A percentile compares a stretch with the other conserved stretches of the same genome.
Evolutionary conservation across 1,140 invertebrate genomes (phyloP).

Genomic region (Samia ricini): DNA sequence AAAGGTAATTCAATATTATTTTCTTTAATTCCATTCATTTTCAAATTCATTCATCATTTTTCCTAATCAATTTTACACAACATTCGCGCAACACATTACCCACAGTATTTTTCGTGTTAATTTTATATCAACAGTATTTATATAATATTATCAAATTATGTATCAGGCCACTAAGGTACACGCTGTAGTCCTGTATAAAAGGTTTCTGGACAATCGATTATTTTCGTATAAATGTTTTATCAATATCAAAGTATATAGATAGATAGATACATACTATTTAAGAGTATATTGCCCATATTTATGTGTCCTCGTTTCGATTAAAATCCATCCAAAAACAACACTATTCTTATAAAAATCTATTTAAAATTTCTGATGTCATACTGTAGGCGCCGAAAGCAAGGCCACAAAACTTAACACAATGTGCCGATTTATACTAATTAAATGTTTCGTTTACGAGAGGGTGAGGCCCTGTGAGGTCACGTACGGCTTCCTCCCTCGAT

Average conservation of each 20-base stretch:
- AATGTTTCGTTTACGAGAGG: slow-evolving; percentile 7
- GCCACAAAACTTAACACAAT: slow-evolving; percentile 32
- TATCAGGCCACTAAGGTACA: background rate
- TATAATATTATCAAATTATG: background rate
- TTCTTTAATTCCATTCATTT: too few relatives aligned
- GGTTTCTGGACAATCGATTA: background rate
- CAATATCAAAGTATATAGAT: background rate
- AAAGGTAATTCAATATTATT: too few relatives aligned
- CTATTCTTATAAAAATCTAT: slow-evolving; percentile 26
- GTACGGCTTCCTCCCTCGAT: background rate
- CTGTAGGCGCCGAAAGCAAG: slow-evolving; percentile 47
- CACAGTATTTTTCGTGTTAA: background rate
- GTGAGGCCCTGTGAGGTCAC: slow-evolving; percentile 3
- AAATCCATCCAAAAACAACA: background rate
- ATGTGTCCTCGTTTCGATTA: background rate
- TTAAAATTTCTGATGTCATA: slow-evolving; percentile 43
- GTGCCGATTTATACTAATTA: slow-evolving; percentile 19
- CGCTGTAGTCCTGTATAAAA: background rate
- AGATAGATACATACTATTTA: background rate
- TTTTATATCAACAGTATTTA: background rate
- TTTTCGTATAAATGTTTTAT: background rate
- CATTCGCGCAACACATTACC: too few relatives aligned
- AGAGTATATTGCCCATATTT: background rate
- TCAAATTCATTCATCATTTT: too few relatives aligned
- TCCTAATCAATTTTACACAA: too few relatives aligned